phyloP scores from a whole-genome alignment of 2,888 invertebrate genomes.

The Pelosia muscerda region DNA sequence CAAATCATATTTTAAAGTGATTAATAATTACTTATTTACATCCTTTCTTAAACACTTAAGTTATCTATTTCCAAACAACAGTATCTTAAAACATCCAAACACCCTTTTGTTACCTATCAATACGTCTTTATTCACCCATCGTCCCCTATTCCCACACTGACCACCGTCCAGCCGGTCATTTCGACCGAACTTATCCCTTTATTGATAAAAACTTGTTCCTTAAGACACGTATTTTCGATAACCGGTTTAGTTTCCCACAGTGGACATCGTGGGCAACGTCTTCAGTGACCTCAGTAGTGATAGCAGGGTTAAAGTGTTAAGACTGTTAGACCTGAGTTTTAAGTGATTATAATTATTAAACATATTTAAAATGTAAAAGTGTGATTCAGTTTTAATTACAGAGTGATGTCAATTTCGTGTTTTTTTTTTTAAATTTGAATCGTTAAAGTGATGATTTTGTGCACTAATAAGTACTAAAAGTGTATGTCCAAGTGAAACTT shows the following conservation, averaged over 20 bases:
- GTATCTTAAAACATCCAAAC: slow-evolving; percentile 11
- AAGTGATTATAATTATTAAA: neutral
- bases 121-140: slow-evolving; percentile 34
- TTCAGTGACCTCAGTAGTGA: slow-evolving; percentile 51
- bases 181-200: slow-evolving; percentile 46
- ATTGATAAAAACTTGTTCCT: slow-evolving; percentile 52
- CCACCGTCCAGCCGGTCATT: slow-evolving; percentile 65
- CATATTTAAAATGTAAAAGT: neutral
- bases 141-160: slow-evolving; percentile 63
- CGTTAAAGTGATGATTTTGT: neutral
- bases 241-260: slow-evolving; percentile 61
- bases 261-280: slow-evolving; percentile 54
- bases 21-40: no score
- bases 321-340: slow-evolving; percentile 11
- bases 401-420: neutral
- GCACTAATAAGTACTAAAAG: no score
- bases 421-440: neutral
- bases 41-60: neutral
- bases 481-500: no score
- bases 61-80: slow-evolving; percentile 2
- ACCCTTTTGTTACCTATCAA: slow-evolving; percentile 22
- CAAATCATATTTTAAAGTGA: no score
- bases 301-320: slow-evolving; percentile 47
- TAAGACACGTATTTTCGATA: slow-evolving; percentile 59
- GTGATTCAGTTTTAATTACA: neutral